Evolutionary conservation across 2,888 invertebrate species (phyloP), one percentile per base, ranked within the genome.

Genomic region (Palloptera scutellata): DNA sequence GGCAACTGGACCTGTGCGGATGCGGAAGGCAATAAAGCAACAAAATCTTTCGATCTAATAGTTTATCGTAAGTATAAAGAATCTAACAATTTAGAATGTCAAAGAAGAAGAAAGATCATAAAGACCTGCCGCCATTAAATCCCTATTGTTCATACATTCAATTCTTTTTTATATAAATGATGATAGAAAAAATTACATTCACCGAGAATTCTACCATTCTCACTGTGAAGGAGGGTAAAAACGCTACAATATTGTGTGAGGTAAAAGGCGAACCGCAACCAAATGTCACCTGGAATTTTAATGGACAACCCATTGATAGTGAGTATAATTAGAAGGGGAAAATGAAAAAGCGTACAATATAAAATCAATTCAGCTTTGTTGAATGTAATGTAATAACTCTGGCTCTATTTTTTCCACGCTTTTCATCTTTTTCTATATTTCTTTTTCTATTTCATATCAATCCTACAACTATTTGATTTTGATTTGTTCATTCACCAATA

Each of bases 141-240:
- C 12, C 15, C 45, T 5, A 54, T 43, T 60, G 53, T 60, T 60
- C 8, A 20, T 48, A 11, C 45, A 0, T 45, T 59, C 12, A 15
- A n/a, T n/a, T n/a, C n/a, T 30, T 41, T 51, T 15, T 17, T 15
- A 57, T 30, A 30, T 53, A 59, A 48, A 54, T 61, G n/a, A 69
- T 62, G 69, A 6, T 66, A 89, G 89, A 86, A 72, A 87, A 87
- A 71, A 86, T 89, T 66, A 85, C 85, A 57, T 89, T 89, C 78
- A 84, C 86, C 75, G 88, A 88, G 76, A 87, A 88, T 60, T 84
- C 86, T 45, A 80, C 83, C 15, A 82, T 86, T 6, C 86, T 88
- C 75, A 86, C 82, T 61, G 88, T 86, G 1, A 82, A 81, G 60
- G 89, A 89, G 78, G 85, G 86, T 53, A 79, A 83, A 53, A 85